A percentile compares a stretch with the other conserved stretches of the same genome.
Evolutionary conservation across 2,888 invertebrate genomes (phyloP).

Genomic region (Euzetes globulus): DNA sequence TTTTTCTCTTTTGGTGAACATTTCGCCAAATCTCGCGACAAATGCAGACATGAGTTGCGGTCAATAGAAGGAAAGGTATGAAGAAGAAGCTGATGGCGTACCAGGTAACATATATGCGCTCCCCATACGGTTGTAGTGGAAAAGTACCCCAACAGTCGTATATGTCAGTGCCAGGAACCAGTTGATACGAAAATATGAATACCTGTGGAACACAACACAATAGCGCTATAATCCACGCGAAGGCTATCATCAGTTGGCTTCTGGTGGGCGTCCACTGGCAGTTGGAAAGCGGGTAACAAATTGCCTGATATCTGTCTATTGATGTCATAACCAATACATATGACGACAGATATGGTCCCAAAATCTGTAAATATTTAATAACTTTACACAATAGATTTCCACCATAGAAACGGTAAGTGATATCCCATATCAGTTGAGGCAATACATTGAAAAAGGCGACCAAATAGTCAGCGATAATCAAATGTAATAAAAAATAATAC

Average conservation of each 20-base stretch:
- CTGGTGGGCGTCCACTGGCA: constrained; percentile 49
- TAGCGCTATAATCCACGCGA: constrained; percentile 50
- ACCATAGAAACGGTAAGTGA: constrained; percentile 52
- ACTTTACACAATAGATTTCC: constrained; percentile 56
- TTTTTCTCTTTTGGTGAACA: constrained; percentile 30
- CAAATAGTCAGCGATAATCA: constrained; percentile 61
- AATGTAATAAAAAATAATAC: constrained; percentile 64
- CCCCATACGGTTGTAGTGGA: constrained; percentile 43
- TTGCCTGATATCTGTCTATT: constrained; percentile 50
- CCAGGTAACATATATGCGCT: constrained; percentile 45
- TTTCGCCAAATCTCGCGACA: constrained; percentile 43
- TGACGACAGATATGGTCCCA: constrained; percentile 60
- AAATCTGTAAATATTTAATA: constrained; percentile 59
- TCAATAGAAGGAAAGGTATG: constrained; percentile 49
- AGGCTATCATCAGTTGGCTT: constrained; percentile 47
- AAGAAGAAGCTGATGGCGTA: constrained; percentile 49
- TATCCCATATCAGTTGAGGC: constrained; percentile 63
- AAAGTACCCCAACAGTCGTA: constrained; percentile 33
- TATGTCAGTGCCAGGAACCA: constrained; percentile 37
- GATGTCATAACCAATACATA: constrained; percentile 51
- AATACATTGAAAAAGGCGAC: constrained; percentile 62
- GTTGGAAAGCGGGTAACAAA: constrained; percentile 57
- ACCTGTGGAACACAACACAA: constrained; percentile 50
- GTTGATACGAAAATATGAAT: constrained; percentile 46
- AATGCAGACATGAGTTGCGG: constrained; percentile 47